Conservation (phyloP, 1,140 invertebrate genomes). For the Popillia japonica region DNA sequence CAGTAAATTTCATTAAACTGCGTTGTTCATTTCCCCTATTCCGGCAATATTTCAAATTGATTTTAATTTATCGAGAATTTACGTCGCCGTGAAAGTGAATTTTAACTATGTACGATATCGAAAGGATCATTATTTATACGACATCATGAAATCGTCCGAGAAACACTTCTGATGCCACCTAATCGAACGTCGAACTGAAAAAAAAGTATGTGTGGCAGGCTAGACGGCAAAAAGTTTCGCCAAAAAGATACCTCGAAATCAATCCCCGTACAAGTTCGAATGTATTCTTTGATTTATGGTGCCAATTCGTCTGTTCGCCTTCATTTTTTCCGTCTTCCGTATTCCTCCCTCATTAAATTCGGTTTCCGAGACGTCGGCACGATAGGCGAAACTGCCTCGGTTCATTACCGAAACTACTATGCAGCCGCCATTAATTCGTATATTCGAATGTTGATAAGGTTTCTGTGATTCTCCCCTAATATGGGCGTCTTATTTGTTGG, state of each 20-base stretch:
- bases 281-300: constrained; percentile 33
- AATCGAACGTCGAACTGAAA: constrained; percentile 23
- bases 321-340: constrained; percentile 9
- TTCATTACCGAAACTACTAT: constrained; percentile 24
- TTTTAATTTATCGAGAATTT: constrained; percentile 17
- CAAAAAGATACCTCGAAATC: constrained; percentile 26
- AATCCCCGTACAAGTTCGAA: constrained; percentile 6
- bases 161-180: constrained; percentile 27
- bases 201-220: constrained; percentile 15
- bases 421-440: constrained; percentile 16
- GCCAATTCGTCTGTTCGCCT: constrained; percentile 19
- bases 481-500: background rate
- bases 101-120: constrained; percentile 6
- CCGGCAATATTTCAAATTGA: background rate
- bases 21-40: background rate
- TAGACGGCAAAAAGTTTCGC: constrained; percentile 8
- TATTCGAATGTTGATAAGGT: background rate
- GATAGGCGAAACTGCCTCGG: background rate
- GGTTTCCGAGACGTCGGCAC: background rate
- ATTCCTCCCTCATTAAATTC: constrained; percentile 3
- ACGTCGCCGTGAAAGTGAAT: constrained; percentile 8
- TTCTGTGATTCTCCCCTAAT: background rate
- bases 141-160: constrained; percentile 25
- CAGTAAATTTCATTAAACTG: no score
- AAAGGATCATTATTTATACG: constrained; percentile 22